Evolutionary conservation across 2,113 vertebrate species (phyloP).

Genomic region (Dendropsophus ebraccatus): DNA sequence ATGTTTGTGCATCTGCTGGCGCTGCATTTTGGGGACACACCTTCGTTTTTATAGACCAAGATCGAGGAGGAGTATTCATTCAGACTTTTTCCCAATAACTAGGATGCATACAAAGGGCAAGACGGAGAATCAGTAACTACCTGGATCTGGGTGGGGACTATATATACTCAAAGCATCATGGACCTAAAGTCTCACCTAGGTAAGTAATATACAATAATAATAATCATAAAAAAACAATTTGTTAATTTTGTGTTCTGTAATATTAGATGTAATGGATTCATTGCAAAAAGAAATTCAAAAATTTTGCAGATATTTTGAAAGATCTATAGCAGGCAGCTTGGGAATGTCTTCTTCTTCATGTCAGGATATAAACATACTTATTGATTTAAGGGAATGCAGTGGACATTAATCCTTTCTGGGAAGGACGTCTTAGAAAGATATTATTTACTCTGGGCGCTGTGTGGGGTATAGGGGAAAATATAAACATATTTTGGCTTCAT

Average conservation of each 20-base stretch:
- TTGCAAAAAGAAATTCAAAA: neutral
- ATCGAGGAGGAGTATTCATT: slow-evolving; percentile 68
- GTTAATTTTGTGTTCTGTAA: no score
- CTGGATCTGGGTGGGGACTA: slow-evolving; percentile 60
- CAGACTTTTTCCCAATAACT: slow-evolving; percentile 67
- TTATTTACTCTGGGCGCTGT: neutral
- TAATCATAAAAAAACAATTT: no score
- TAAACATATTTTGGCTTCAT: neutral
- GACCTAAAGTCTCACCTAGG: slow-evolving; percentile 66
- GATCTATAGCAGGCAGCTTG: neutral
- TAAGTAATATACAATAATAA: slow-evolving; percentile 62
- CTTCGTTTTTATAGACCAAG: slow-evolving; percentile 62
- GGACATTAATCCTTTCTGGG: neutral
- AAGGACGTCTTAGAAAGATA: neutral
- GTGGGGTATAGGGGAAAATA: neutral
- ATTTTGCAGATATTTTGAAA: neutral
- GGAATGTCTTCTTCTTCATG: neutral
- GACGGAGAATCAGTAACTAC: slow-evolving; percentile 61
- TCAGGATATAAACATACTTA: neutral
- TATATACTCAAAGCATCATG: slow-evolving; percentile 64
- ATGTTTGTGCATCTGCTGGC: slow-evolving; percentile 10
- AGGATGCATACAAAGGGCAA: slow-evolving; percentile 61
- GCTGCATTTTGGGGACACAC: slow-evolving; percentile 62
- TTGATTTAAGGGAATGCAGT: slow-evolving; percentile 10
- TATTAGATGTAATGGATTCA: no score